Percentiles rank a stretch among this genome's conserved stretches.
These are phyloP conservation scores for Orthosia gracilis DNA, from an alignment of 2,888 invertebrate species.

Conservation along the genomic window DNA sequence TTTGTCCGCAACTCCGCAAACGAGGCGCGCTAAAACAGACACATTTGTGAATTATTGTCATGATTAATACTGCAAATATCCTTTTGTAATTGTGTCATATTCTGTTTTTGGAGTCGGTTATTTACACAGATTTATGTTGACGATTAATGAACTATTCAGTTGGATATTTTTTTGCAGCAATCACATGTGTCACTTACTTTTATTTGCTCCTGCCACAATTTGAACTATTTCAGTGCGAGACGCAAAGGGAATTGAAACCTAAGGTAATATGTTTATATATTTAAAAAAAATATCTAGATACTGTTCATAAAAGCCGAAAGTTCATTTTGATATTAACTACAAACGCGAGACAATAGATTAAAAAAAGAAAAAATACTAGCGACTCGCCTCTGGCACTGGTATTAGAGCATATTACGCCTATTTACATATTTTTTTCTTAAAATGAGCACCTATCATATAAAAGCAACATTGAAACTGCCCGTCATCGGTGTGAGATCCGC, in stretches of 20 bases:
- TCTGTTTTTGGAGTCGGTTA: conserved; percentile 2
- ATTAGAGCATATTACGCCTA: too few relatives aligned
- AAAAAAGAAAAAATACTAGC: too few relatives aligned
- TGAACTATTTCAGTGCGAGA: neutral
- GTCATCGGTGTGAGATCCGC: too few relatives aligned
- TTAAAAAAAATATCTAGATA: too few relatives aligned
- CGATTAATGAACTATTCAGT: neutral
- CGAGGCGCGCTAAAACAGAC: conserved; percentile 23
- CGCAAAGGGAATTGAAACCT: neutral
- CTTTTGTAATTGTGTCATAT: conserved; percentile 5
- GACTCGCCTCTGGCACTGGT: too few relatives aligned
- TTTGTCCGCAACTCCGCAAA: conserved; percentile 43
- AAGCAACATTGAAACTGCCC: too few relatives aligned
- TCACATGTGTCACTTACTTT: neutral
- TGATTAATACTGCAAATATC: neutral
- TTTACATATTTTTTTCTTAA: too few relatives aligned
- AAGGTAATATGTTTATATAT: too few relatives aligned
- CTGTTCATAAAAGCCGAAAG: too few relatives aligned
- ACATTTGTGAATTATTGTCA: neutral
- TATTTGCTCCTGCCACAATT: neutral
- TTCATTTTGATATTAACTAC: too few relatives aligned
- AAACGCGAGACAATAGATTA: too few relatives aligned
- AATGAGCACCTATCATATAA: too few relatives aligned
- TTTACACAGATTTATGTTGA: neutral
- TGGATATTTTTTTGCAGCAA: neutral